phyloP scores from a whole-genome alignment of 2,797 vertebrate genomes.

The Sebastes ruberrimus region DNA sequence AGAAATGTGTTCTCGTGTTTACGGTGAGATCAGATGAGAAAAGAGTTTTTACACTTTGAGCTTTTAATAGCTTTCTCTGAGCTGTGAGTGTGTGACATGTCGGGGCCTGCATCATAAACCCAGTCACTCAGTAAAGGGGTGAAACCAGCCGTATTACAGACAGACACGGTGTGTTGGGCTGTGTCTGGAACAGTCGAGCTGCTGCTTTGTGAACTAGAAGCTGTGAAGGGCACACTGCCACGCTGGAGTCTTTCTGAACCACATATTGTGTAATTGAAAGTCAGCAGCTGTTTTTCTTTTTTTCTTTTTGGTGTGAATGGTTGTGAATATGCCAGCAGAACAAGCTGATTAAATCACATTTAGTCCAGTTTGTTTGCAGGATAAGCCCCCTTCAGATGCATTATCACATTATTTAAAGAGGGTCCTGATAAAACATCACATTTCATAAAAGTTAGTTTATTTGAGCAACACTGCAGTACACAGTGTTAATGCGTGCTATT shows the following conservation, averaged over 20 bases:
- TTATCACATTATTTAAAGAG: conserved; percentile 3
- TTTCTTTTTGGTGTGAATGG: conserved; percentile 11
- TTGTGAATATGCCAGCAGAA: conserved; percentile 32
- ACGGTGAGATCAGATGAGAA: conserved; percentile 16
- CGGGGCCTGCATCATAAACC: conserved; percentile 37
- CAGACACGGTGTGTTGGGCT: conserved; percentile 6
- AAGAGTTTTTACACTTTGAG: conserved; percentile 9
- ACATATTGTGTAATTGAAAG: conserved; percentile 52
- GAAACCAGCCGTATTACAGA: conserved; percentile 27
- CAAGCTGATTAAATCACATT: conserved; percentile 40
- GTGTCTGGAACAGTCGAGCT: conserved; percentile 27
- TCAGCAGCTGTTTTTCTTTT: conserved; percentile 30
- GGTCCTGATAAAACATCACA: neutral
- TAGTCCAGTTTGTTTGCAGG: conserved; percentile 31
- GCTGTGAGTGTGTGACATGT: conserved; percentile 37
- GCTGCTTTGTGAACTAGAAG: conserved; percentile 44
- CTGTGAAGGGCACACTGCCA: conserved; percentile 44
- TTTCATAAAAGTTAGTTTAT: neutral
- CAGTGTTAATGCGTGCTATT: neutral
- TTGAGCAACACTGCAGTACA: neutral
- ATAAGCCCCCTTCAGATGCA: conserved; percentile 1
- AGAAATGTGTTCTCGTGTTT: conserved; percentile 30
- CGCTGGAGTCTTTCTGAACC: conserved; percentile 33
- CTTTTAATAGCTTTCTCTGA: conserved; percentile 25
- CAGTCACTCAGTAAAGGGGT: conserved; percentile 27